A percentile compares a stretch with the other conserved stretches of the same genome.
These are phyloP conservation scores for Penaeus japonicus DNA, from an alignment of 1,140 invertebrate genomes.

Conservation along the genomic window DNA sequence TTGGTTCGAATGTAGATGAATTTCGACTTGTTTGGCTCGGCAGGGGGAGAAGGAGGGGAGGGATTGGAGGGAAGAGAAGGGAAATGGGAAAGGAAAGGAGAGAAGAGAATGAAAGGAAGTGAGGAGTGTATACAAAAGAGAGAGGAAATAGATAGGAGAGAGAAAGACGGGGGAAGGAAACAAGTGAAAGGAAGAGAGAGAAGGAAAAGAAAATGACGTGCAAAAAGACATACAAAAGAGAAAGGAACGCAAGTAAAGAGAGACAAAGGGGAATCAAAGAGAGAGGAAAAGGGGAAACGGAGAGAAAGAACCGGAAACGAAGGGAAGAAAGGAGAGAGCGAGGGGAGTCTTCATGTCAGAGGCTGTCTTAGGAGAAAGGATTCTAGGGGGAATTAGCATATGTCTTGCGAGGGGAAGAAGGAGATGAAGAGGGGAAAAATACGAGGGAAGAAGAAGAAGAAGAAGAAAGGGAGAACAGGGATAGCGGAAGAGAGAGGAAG, in stretches of 20 bases:
- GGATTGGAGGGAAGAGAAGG: background rate
- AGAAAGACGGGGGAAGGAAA: background rate
- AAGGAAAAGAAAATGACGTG: background rate
- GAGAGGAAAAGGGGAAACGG: background rate
- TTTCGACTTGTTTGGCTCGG: no score
- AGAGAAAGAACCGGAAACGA: background rate
- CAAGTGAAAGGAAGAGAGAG: background rate
- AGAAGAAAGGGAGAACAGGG: background rate
- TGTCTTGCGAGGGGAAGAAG: no score
- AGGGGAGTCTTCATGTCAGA: no score
- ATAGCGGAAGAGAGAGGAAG: background rate
- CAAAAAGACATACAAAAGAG: constrained; percentile 21
- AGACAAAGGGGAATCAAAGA: no score
- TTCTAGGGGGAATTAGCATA: no score
- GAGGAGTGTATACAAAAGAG: background rate
- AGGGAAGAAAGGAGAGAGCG: no score
- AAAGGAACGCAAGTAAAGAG: background rate
- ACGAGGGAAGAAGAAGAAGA: background rate
- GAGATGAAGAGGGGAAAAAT: background rate
- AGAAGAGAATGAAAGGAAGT: background rate
- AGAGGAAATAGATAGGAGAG: background rate
- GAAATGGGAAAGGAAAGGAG: background rate
- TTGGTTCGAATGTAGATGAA: no score
- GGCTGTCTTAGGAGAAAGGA: no score
- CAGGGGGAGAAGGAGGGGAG: background rate